These are phyloP conservation scores for Pogonomyrmex californicus DNA, from an alignment of 1,140 invertebrate genomes.

Conservation along the genomic window DNA sequence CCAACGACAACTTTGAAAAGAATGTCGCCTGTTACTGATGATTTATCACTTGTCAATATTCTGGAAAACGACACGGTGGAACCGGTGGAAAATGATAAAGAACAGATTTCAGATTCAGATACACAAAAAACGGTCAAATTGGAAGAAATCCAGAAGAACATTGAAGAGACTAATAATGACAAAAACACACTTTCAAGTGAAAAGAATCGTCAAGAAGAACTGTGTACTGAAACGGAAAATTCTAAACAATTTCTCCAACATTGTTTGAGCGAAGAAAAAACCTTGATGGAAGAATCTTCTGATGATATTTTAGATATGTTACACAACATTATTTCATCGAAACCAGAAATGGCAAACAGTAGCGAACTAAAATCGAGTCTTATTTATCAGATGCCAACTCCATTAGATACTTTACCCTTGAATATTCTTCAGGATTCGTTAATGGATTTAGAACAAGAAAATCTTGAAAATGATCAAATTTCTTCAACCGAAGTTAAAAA, in stretches of 20 bases:
- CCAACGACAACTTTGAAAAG: constrained; percentile 77
- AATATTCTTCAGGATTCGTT: constrained; percentile 85
- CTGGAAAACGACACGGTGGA: constrained; percentile 85
- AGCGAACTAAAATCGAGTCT: constrained; percentile 81
- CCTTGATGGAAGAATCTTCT: constrained; percentile 87
- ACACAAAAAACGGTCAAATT: constrained; percentile 73
- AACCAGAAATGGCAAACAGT: constrained; percentile 85
- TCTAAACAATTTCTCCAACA: constrained; percentile 74
- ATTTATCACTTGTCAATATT: constrained; percentile 85
- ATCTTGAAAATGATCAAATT: constrained; percentile 70
- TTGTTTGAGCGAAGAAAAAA: constrained; percentile 73
- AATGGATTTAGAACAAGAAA: constrained; percentile 82
- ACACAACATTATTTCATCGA: constrained; percentile 88
- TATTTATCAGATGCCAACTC: constrained; percentile 84
- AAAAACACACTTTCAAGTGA: constrained; percentile 49
- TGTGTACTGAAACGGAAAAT: constrained; percentile 69
- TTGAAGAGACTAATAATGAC: constrained; percentile 15
- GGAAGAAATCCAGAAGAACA: constrained; percentile 71
- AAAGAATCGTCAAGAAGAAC: constrained; percentile 65
- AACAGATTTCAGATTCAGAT: constrained; percentile 66
- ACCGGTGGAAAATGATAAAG: constrained; percentile 77
- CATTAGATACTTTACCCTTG: constrained; percentile 83
- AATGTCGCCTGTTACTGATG: constrained; percentile 84
- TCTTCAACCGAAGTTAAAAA: constrained; percentile 64
- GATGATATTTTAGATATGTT: constrained; percentile 91